Percentiles rank a stretch among this genome's conserved stretches.
phyloP scores from a whole-genome alignment of 1,140 invertebrate species.

The Drosophila equinoxialis region DNA sequence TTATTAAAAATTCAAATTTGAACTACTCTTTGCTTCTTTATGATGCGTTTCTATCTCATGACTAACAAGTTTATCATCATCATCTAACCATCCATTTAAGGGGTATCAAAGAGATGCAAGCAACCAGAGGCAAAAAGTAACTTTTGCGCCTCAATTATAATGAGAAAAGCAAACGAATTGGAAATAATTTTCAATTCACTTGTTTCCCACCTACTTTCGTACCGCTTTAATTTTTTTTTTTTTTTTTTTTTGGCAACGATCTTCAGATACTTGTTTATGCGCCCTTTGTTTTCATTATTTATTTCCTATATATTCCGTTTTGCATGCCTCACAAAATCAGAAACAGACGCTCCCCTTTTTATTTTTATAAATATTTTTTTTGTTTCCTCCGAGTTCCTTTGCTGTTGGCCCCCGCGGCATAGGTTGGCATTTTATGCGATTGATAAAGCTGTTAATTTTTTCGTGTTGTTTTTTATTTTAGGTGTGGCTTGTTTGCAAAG shows the following conservation, averaged over 20 bases:
- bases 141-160: conserved; percentile 75
- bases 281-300: conserved; percentile 71
- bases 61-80: neutral
- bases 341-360: conserved; percentile 38
- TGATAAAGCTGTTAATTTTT: conserved; percentile 71
- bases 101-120: conserved; percentile 20
- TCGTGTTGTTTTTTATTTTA: conserved; percentile 9
- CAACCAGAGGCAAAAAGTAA: conserved; percentile 30
- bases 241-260: conserved; percentile 44
- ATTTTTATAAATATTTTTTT: conserved; percentile 1
- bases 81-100: neutral
- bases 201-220: conserved; percentile 79
- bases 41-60: no score
- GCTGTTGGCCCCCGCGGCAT: conserved; percentile 28
- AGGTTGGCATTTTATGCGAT: conserved; percentile 24
- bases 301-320: conserved; percentile 38
- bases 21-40: no score
- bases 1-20: no score
- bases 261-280: conserved; percentile 69
- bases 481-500: conserved; percentile 59
- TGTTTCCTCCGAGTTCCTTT: neutral
- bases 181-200: conserved; percentile 83
- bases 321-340: conserved; percentile 37
- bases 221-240: conserved; percentile 16
- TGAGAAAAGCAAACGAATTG: conserved; percentile 83